Evolutionary conservation across 2,888 invertebrate genomes (phyloP).

Genomic region (Stenotaenia linearis): DNA sequence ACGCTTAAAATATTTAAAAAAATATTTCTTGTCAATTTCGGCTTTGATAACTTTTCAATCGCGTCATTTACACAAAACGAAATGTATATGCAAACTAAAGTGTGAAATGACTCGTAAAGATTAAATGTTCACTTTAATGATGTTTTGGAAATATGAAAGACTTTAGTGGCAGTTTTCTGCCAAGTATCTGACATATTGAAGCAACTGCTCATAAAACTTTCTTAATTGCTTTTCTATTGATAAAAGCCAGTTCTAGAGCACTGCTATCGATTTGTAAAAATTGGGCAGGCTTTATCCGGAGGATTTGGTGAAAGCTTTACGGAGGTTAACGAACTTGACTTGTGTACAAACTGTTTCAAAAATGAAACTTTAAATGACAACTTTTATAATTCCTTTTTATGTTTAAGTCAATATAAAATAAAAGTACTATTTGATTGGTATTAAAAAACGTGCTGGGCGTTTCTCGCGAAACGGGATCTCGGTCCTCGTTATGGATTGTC

Average conservation of each 20-base stretch:
- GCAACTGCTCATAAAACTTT: neutral
- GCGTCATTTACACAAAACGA: too few relatives aligned
- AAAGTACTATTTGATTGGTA: neutral
- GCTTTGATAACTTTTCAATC: too few relatives aligned
- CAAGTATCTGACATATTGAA: neutral
- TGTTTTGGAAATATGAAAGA: neutral
- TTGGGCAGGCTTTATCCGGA: neutral
- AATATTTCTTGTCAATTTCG: too few relatives aligned
- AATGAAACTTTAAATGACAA: neutral
- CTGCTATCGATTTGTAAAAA: neutral
- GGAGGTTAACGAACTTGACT: neutral
- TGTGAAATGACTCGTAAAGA: neutral
- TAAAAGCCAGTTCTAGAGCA: neutral
- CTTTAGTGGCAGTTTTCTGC: neutral
- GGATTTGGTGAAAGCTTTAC: neutral
- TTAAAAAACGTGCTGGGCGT: constrained; percentile 9
- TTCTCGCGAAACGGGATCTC: neutral
- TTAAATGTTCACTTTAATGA: neutral
- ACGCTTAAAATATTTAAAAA: too few relatives aligned
- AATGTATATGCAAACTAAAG: too few relatives aligned
- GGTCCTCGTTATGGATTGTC: constrained; percentile 13
- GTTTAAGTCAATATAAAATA: neutral
- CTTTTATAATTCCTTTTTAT: neutral
- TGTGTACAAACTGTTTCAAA: neutral
- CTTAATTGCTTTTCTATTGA: constrained; percentile 21